phyloP scores from a whole-genome alignment of 2,797 vertebrate species.

The Takifugu rubripes region DNA sequence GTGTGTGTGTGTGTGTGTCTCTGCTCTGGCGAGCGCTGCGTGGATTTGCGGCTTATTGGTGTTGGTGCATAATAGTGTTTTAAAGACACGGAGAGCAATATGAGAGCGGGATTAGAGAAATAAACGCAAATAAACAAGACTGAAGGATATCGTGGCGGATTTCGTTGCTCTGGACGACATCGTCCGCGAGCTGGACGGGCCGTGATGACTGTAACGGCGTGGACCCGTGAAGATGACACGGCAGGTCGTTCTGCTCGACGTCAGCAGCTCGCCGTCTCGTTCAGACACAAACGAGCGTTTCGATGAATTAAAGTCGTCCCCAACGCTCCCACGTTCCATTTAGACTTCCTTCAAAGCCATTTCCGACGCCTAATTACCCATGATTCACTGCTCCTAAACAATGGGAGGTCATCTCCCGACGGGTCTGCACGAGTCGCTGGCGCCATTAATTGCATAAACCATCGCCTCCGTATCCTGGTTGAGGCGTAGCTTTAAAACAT shows the following conservation, averaged over 20 bases:
- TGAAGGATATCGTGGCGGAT: too few species aligned
- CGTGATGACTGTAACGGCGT: neutral
- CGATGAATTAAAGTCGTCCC: constrained; percentile 1
- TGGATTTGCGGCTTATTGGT: neutral
- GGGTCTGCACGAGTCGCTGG: constrained; percentile 38
- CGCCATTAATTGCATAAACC: constrained; percentile 63
- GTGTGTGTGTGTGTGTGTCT: constrained; percentile 4
- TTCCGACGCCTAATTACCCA: too few species aligned
- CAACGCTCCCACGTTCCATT: too few species aligned
- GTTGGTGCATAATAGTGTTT: neutral
- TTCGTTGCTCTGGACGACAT: too few species aligned
- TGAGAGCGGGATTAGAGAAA: neutral
- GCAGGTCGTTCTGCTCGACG: neutral
- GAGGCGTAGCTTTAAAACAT: constrained; percentile 57
- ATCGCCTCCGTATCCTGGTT: constrained; percentile 66
- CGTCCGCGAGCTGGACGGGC: too few species aligned
- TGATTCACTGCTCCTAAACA: constrained; percentile 14
- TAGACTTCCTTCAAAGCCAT: too few species aligned
- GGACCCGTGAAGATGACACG: neutral
- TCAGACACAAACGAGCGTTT: neutral
- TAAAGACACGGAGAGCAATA: neutral
- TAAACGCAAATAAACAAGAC: neutral
- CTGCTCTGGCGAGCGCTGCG: neutral
- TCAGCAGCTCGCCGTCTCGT: too few species aligned
- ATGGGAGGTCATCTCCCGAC: constrained; percentile 29